These are phyloP conservation scores for Enteromius fasciolatus DNA, from an alignment of 2,797 vertebrate genomes.

Conservation along the genomic window DNA sequence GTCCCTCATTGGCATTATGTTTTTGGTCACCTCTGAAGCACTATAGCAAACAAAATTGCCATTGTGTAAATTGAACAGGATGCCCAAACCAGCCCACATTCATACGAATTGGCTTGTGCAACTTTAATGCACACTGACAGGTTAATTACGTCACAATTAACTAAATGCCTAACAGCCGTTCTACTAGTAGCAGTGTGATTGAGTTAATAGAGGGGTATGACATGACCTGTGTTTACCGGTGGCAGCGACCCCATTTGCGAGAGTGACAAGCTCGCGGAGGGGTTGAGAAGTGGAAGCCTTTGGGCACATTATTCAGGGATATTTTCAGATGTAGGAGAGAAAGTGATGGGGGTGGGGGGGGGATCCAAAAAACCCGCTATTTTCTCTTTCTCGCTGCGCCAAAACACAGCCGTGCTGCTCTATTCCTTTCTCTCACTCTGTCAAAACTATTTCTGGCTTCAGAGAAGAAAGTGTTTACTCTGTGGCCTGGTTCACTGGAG, in stretches of 20 bases:
- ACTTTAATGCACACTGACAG: slow-evolving; percentile 96
- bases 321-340: slow-evolving; percentile 51
- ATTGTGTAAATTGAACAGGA: slow-evolving; percentile 37
- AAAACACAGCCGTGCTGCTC: slow-evolving; percentile 59
- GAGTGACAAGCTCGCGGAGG: slow-evolving; percentile 64
- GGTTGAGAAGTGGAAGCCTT: slow-evolving; percentile 33
- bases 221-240: slow-evolving; percentile 79
- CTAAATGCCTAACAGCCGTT: slow-evolving; percentile 97
- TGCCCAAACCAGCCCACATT: slow-evolving; percentile 23
- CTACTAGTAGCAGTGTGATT: slow-evolving; percentile 89
- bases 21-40: slow-evolving; percentile 25
- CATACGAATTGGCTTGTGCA: slow-evolving; percentile 82
- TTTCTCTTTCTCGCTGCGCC: slow-evolving; percentile 55
- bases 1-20: background rate
- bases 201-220: slow-evolving; percentile 93
- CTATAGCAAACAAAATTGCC: slow-evolving; percentile 32
- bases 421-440: slow-evolving; percentile 62
- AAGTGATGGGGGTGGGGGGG: background rate
- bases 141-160: slow-evolving; percentile 98
- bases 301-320: slow-evolving; percentile 51
- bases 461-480: slow-evolving; percentile 85
- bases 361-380: slow-evolving; percentile 16
- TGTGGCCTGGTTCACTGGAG: slow-evolving; percentile 76
- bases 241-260: slow-evolving; percentile 76
- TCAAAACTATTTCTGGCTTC: slow-evolving; percentile 84